phyloP scores from a whole-genome alignment of 2,797 vertebrate species.

The Pyrrhura leucotis region DNA sequence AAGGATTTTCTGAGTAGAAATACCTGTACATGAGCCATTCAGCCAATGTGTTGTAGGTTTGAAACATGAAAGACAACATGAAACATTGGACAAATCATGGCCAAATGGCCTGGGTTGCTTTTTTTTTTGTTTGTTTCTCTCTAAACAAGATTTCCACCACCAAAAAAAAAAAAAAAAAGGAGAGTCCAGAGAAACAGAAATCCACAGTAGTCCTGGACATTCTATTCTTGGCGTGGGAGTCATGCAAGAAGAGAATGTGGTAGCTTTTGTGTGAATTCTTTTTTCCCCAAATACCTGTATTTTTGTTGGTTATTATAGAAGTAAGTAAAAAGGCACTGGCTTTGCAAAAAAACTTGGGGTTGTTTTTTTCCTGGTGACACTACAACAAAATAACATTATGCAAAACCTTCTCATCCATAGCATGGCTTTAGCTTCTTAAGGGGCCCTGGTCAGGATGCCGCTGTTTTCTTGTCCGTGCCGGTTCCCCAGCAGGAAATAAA shows the following conservation, averaged over 20 bases:
- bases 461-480: background rate
- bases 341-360: background rate
- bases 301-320: background rate
- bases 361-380: background rate
- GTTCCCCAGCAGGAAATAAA: conserved; percentile 45
- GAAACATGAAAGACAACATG: background rate
- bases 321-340: background rate
- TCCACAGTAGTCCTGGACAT: background rate
- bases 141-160: background rate
- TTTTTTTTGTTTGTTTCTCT: too few relatives aligned
- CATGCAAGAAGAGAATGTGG: background rate
- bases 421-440: background rate
- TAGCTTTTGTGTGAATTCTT: background rate
- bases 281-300: background rate
- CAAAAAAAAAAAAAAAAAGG: background rate
- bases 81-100: background rate
- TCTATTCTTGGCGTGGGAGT: background rate
- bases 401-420: background rate
- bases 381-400: background rate
- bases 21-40: background rate
- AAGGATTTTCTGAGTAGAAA: background rate
- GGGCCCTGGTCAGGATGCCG: background rate
- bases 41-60: background rate
- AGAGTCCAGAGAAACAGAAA: background rate
- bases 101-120: background rate